Evolutionary conservation across 2,113 vertebrate genomes (phyloP).

Genomic region (Xerus inauris): DNA sequence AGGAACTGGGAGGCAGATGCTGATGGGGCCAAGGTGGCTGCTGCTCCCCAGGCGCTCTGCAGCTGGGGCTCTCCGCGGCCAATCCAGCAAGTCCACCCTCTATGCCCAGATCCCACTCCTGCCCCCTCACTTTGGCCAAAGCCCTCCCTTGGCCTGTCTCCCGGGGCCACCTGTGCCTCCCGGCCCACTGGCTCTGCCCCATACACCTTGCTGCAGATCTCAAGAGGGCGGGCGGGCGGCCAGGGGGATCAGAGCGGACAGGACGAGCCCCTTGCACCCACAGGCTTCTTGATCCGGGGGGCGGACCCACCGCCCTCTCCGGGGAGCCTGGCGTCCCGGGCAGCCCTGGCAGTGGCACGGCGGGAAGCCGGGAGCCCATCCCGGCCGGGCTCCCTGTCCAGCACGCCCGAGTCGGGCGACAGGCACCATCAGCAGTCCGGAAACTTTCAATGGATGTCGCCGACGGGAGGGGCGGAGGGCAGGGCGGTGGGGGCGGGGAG

Average conservation of each 20-base stretch:
- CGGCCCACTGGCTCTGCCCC: background rate
- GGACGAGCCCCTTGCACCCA: background rate
- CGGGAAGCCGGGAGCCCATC: constrained; percentile 68
- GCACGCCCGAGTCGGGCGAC: constrained; percentile 58
- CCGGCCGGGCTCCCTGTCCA: constrained; percentile 54
- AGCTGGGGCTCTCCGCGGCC: background rate
- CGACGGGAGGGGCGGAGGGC: background rate
- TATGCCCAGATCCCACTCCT: background rate
- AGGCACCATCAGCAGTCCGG: constrained; percentile 69
- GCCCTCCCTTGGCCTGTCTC: background rate
- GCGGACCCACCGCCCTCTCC: background rate
- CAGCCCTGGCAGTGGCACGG: constrained; percentile 53
- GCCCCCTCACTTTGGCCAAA: background rate
- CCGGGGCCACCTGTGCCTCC: constrained; percentile 58
- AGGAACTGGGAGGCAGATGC: background rate
- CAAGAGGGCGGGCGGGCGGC: background rate
- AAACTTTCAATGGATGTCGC: constrained; percentile 77
- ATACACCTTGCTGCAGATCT: background rate
- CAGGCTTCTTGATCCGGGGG: background rate
- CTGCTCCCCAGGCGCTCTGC: background rate
- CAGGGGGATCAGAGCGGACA: background rate
- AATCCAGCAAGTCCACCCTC: background rate
- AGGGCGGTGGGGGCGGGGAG: background rate
- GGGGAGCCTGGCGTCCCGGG: background rate
- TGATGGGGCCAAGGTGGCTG: background rate